These are phyloP conservation scores for Bradypodion ventrale DNA, from an alignment of 2,797 vertebrate genomes.

Conservation along the genomic window DNA sequence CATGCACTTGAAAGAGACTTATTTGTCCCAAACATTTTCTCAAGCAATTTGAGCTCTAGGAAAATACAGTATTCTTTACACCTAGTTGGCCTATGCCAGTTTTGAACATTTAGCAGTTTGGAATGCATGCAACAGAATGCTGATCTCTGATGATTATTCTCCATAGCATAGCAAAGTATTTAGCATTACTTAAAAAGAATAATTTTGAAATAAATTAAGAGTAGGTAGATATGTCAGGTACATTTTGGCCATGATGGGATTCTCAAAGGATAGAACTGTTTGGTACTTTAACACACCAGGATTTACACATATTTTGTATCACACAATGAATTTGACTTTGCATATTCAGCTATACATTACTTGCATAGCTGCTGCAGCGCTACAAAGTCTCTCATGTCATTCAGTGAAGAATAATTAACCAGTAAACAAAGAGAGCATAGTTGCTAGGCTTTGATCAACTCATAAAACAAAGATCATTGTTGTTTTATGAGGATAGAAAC, in stretches of 20 bases:
- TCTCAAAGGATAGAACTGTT: no score
- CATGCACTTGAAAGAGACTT: not conserved
- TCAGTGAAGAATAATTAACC: conserved; percentile 16
- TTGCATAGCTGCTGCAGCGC: not conserved
- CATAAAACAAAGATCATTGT: not conserved
- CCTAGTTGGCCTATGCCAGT: not conserved
- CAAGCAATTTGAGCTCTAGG: not conserved
- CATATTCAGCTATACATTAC: not conserved
- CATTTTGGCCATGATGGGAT: not conserved
- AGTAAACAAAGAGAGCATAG: not conserved
- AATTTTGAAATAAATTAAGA: not conserved
- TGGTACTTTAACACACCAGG: not conserved
- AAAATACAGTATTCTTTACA: not conserved
- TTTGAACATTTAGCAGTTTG: not conserved
- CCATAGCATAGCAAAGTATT: not conserved
- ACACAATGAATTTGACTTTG: not conserved
- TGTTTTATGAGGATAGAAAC: not conserved
- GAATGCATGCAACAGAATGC: not conserved
- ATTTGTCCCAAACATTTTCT: not conserved
- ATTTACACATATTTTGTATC: not conserved
- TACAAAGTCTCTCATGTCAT: not conserved
- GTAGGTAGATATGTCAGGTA: not conserved
- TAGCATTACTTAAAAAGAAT: not conserved
- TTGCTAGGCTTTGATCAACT: not conserved
- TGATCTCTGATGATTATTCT: not conserved